Evolutionary conservation across 2,888 invertebrate genomes (phyloP).

Genomic region (Eupeodes latifasciatus): DNA sequence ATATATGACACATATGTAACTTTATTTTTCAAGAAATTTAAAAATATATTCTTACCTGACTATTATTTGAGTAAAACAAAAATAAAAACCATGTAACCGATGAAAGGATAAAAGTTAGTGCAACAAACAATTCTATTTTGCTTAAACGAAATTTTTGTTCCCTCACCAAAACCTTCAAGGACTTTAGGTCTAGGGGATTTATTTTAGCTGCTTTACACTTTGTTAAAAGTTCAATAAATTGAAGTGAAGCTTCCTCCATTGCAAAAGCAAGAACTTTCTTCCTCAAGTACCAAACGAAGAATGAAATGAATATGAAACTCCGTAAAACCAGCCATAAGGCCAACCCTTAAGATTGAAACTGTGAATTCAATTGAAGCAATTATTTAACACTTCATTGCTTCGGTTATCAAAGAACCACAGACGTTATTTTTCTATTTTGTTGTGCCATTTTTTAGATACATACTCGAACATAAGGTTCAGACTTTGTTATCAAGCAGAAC

Average conservation of each 20-base stretch:
- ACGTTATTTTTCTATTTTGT: conserved; percentile 29
- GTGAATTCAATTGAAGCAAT: conserved; percentile 54
- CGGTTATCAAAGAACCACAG: conserved; percentile 64
- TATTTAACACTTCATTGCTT: conserved; percentile 62
- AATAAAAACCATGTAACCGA: conserved; percentile 9
- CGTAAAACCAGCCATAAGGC: neutral
- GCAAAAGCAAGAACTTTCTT: neutral
- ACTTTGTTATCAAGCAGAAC: neutral
- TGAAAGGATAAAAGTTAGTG: conserved; percentile 22
- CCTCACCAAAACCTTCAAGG: neutral
- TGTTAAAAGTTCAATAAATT: conserved; percentile 44
- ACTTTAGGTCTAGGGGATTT: conserved; percentile 48
- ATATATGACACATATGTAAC: neutral
- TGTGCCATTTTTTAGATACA: conserved; percentile 22
- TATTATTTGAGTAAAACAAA: conserved; percentile 36
- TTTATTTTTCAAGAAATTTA: neutral
- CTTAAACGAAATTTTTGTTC: neutral
- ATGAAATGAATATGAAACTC: neutral
- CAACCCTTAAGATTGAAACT: neutral
- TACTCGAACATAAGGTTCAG: too few species aligned
- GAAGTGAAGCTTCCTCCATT: conserved; percentile 63
- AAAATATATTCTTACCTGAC: conserved; percentile 29
- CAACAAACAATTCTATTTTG: conserved; percentile 47
- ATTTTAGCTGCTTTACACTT: conserved; percentile 60
- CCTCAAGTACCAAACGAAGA: conserved; percentile 20